Conservation (phyloP, 2,113 vertebrate species). For the Acanthochromis polyacanthus region DNA sequence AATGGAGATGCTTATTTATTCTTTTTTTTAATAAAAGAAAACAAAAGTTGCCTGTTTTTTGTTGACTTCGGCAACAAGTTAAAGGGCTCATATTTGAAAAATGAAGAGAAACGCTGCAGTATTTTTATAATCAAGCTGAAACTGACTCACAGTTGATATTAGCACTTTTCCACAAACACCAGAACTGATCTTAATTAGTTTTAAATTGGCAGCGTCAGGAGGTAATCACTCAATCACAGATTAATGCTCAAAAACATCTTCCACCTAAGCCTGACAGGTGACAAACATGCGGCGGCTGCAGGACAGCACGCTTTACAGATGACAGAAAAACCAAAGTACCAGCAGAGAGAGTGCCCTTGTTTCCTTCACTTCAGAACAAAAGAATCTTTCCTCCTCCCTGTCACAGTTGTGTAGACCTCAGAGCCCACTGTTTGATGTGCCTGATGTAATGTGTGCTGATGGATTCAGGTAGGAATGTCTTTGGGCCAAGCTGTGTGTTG, state of each 20-base stretch:
- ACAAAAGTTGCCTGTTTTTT: too few species aligned
- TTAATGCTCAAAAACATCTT: constrained; percentile 21
- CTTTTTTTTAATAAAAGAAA: too few species aligned
- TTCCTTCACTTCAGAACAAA: constrained; percentile 59
- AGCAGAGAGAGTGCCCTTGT: constrained; percentile 46
- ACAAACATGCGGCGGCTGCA: constrained; percentile 10
- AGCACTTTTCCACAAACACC: background rate
- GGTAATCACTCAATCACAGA: constrained; percentile 8
- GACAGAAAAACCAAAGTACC: constrained; percentile 33
- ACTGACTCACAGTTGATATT: too few species aligned
- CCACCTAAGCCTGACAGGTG: constrained; percentile 1
- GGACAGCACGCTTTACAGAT: constrained; percentile 24
- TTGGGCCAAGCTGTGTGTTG: constrained; percentile 57
- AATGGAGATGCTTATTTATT: too few species aligned
- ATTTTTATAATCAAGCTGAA: too few species aligned
- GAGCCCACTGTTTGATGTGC: constrained; percentile 66
- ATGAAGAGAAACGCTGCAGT: too few species aligned
- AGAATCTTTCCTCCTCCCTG: constrained; percentile 61
- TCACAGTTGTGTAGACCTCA: constrained; percentile 60
- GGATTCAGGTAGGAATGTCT: constrained; percentile 71
- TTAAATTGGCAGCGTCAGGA: background rate
- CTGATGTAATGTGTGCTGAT: constrained; percentile 71
- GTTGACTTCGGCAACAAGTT: too few species aligned
- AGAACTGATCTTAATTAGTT: constrained; percentile 3
- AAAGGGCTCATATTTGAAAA: too few species aligned